Conservation (phyloP, 2,113 vertebrate species). For the Odocoileus hemionus region DNA sequence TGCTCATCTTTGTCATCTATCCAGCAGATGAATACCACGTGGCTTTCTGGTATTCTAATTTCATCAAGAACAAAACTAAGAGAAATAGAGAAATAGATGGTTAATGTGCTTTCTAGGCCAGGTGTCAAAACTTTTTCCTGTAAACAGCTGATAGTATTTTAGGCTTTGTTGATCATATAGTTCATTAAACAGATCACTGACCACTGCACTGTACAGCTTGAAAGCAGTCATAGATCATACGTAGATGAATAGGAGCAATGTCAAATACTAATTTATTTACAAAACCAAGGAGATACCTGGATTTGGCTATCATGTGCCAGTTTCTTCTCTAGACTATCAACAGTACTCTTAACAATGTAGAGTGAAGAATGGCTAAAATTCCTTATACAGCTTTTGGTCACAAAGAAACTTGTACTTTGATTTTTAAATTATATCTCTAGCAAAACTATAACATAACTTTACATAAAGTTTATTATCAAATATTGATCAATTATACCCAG, state of each 20-base stretch:
- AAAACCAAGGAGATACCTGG: neutral
- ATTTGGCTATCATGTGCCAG: neutral
- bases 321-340: neutral
- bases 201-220: neutral
- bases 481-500: neutral
- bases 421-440: neutral
- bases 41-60: neutral
- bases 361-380: neutral
- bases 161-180: neutral
- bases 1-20: neutral
- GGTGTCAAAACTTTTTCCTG: neutral
- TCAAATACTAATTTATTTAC: neutral
- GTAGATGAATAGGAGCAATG: neutral
- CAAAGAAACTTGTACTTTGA: neutral
- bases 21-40: neutral
- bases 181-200: neutral
- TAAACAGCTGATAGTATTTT: neutral
- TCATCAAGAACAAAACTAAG: neutral
- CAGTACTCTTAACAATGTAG: neutral
- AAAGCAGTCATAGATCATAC: neutral
- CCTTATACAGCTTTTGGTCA: neutral
- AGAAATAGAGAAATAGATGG: neutral
- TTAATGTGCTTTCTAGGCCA: neutral
- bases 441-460: neutral
- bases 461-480: neutral